Conservation (phyloP, 2,888 invertebrate species). For the Noctua pronuba region DNA sequence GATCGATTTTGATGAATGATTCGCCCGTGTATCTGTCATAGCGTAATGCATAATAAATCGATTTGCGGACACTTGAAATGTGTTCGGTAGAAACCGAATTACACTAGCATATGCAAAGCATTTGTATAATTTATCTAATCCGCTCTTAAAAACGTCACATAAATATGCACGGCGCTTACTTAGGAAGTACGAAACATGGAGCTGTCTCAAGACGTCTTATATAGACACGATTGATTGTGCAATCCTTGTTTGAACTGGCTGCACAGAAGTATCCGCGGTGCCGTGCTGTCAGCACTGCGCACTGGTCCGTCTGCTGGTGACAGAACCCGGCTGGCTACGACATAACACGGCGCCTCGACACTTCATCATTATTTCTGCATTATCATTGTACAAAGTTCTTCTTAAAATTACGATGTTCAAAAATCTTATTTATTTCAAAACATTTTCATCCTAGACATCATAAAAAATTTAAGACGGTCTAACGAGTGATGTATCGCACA, state of each 20-base stretch:
- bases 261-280: constrained; percentile 33
- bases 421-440: constrained; percentile 40
- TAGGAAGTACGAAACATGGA: constrained; percentile 71
- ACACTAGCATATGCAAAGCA: constrained; percentile 46
- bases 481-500: constrained; percentile 49
- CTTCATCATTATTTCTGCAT: constrained; percentile 50
- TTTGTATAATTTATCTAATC: constrained; percentile 73
- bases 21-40: constrained; percentile 44
- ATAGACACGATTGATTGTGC: constrained; percentile 73
- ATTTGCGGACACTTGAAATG: constrained; percentile 35
- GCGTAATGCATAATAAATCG: constrained; percentile 48
- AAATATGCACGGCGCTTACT: constrained; percentile 75
- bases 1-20: constrained; percentile 43
- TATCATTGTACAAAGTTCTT: constrained; percentile 18
- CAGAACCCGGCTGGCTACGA: constrained; percentile 67
- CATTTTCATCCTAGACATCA: constrained; percentile 55
- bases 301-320: constrained; percentile 68
- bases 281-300: constrained; percentile 68
- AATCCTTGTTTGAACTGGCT: constrained; percentile 65
- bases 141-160: constrained; percentile 75
- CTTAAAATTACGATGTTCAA: constrained; percentile 36
- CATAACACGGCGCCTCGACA: constrained; percentile 65
- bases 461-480: constrained; percentile 51
- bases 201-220: constrained; percentile 72
- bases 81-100: constrained; percentile 52